phyloP scores from a whole-genome alignment of 2,113 vertebrate species.

The Bagarius yarrelli region DNA sequence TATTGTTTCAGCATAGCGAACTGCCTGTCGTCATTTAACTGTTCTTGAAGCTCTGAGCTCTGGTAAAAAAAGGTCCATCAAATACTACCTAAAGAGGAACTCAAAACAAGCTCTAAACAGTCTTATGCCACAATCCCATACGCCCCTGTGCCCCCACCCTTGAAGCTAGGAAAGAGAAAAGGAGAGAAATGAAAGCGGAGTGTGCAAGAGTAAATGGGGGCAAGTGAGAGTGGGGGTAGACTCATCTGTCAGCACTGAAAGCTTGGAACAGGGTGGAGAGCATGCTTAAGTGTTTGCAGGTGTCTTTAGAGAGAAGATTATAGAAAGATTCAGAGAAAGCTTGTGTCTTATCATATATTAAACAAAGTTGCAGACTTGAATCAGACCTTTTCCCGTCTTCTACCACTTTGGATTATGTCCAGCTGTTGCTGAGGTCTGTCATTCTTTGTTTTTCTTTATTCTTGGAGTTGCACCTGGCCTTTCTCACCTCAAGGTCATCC shows the following conservation, averaged over 20 bases:
- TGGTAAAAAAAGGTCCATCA: slow-evolving; percentile 24
- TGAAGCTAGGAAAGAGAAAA: slow-evolving; percentile 27
- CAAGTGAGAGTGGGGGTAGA: slow-evolving; percentile 31
- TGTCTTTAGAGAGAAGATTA: slow-evolving; percentile 49
- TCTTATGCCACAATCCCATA: slow-evolving; percentile 36
- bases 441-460: slow-evolving; percentile 22
- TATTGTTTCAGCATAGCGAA: slow-evolving; percentile 22
- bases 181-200: slow-evolving; percentile 28
- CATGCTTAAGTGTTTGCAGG: slow-evolving; percentile 57
- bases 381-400: slow-evolving; percentile 20
- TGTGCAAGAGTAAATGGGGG: slow-evolving; percentile 29
- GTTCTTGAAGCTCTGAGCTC: slow-evolving; percentile 14
- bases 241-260: slow-evolving; percentile 51
- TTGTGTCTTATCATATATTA: slow-evolving; percentile 27
- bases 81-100: slow-evolving; percentile 39
- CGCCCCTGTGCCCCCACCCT: slow-evolving; percentile 6
- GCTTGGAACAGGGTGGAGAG: slow-evolving; percentile 43
- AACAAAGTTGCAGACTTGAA: slow-evolving; percentile 30
- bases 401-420: slow-evolving; percentile 13
- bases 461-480: slow-evolving; percentile 40
- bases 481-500: slow-evolving; percentile 35
- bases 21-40: slow-evolving; percentile 11
- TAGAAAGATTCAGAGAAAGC: slow-evolving; percentile 24
- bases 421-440: slow-evolving; percentile 33
- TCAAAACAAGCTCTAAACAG: slow-evolving; percentile 30